Evolutionary conservation across 2,113 vertebrate genomes (phyloP), one percentile per base, ranked within the genome.

Genomic region (Zosterops hypoxanthus): DNA sequence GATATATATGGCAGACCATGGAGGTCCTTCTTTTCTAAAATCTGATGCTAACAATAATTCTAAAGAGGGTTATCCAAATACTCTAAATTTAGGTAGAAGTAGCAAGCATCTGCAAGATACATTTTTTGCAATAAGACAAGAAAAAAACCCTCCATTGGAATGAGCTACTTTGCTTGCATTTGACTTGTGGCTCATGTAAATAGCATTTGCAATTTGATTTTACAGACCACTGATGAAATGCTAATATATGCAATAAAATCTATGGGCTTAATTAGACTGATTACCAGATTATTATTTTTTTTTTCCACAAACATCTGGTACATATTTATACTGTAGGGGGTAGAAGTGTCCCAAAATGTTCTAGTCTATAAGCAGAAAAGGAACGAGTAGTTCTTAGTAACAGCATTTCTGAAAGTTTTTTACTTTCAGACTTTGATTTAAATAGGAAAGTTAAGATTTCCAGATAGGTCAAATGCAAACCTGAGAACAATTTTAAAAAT

Each of bases 191-290:
- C 29, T 91, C 36, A 23, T 42, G n/a, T 68, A 71, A 88, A 88
- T 64, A 76, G 33, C 39, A 87, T 46, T 78, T 91, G 55, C 85
- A 93, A 25, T 80, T 70, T 82, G 42, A 69, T 94, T 88, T 86
- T 94, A 68, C 42, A 73, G 75, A 81, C 73, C 42, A 85, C 21
- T 65, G 29, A 61, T 82, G 46, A 94, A 94, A 91, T 81, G 55
- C 70, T 80, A 88, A 89, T 90, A 59, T 82, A 70, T 56, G 56
- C 46, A 72, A 73, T 93, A 63, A 76, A 52, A 71, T 89, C 19
- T 82, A 79, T 86, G 85, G 52, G 23, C 50, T 90, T 92, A 92
- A 88, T 88, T 88, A 85, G 41, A n/a, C 39, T 66, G 47, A 81
- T 91, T 52, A 73, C 52, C 33, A 80, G 33, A 5, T 5, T 18